These are phyloP conservation scores for Trichogramma evanescens DNA, from an alignment of 2,888 invertebrate species.

Conservation along the genomic window DNA sequence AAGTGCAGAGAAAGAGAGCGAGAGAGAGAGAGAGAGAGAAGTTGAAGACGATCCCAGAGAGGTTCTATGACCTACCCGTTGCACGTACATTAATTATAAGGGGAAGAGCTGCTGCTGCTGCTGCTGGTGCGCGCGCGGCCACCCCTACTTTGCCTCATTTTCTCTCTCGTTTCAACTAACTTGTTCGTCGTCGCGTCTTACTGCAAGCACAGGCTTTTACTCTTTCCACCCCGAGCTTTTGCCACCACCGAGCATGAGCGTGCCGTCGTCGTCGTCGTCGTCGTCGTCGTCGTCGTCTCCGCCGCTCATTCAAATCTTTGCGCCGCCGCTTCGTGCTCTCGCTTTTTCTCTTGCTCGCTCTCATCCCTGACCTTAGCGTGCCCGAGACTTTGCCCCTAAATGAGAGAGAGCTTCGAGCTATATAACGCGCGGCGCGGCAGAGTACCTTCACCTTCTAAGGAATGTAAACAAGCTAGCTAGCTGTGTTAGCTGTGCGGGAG, in stretches of 20 bases:
- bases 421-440: constrained; percentile 4
- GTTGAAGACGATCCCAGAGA: constrained; percentile 16
- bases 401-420: constrained; percentile 25
- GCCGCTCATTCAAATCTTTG: constrained; percentile 29
- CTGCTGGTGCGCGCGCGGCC: constrained; percentile 18
- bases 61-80: constrained; percentile 43
- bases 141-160: constrained; percentile 28
- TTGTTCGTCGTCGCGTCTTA: constrained; percentile 27
- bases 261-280: too few relatives aligned
- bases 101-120: constrained; percentile 31
- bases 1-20: constrained; percentile 13
- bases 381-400: constrained; percentile 31
- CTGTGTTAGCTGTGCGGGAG: neutral
- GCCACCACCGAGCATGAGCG: constrained; percentile 14
- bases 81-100: constrained; percentile 45
- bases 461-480: constrained; percentile 21
- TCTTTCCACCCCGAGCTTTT: constrained; percentile 23
- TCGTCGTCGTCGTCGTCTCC: neutral
- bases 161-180: constrained; percentile 29
- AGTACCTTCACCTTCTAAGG: constrained; percentile 15
- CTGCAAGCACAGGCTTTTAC: constrained; percentile 29
- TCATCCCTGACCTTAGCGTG: constrained; percentile 23
- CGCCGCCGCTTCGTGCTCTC: constrained; percentile 15
- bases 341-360: constrained; percentile 5
- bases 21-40: constrained; percentile 21